These are phyloP conservation scores for Latrodectus geometricus DNA, from an alignment of 1,140 invertebrate species.

Conservation along the genomic window DNA sequence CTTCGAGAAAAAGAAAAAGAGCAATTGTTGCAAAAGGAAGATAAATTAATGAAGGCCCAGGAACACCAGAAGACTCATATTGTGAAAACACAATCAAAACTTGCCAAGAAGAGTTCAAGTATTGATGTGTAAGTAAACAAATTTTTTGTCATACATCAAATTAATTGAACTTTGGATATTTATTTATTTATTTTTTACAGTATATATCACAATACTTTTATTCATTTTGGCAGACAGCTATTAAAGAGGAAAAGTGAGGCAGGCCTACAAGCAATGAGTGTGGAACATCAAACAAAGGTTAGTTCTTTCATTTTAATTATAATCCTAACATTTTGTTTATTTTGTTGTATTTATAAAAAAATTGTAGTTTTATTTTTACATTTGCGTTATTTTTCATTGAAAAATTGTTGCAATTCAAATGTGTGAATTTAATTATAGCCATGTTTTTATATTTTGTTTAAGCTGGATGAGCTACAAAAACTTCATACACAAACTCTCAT, in stretches of 20 bases:
- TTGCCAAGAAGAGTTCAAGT: constrained; percentile 65
- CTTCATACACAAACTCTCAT: constrained; percentile 79
- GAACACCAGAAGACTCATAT: constrained; percentile 65
- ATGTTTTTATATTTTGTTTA: background rate
- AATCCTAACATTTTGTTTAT: background rate
- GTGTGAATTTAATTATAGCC: background rate
- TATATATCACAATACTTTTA: constrained; percentile 1
- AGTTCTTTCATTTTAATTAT: background rate
- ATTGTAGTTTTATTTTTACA: background rate
- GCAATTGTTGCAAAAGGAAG: constrained; percentile 66
- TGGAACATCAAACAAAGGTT: constrained; percentile 61
- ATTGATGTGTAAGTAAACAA: constrained; percentile 40
- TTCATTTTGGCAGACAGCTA: constrained; percentile 52
- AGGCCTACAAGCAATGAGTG: constrained; percentile 46
- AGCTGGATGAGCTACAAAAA: constrained; percentile 70
- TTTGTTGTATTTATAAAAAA: background rate
- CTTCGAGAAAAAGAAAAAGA: constrained; percentile 63
- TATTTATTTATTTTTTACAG: background rate
- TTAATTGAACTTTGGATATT: background rate
- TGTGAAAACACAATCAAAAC: constrained; percentile 65
- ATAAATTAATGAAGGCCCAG: constrained; percentile 66
- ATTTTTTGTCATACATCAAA: background rate
- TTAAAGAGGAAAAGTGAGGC: constrained; percentile 63
- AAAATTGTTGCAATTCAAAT: background rate
- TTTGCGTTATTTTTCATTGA: background rate